Percentiles rank a stretch among this genome's conserved stretches.
Conservation (phyloP, 1,140 invertebrate genomes). For the Drosophila funebris region DNA sequence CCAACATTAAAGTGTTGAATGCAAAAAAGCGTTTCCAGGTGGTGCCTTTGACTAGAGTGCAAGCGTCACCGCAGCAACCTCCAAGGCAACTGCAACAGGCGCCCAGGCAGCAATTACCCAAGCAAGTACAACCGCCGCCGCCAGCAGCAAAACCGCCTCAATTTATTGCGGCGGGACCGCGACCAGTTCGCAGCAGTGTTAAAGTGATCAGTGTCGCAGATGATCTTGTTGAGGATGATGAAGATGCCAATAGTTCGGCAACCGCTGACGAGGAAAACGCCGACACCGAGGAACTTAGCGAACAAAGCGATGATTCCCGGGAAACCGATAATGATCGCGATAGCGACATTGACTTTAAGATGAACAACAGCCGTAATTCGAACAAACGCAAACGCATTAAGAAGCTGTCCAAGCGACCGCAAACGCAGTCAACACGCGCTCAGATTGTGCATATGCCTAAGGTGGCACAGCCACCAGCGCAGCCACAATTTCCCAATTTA, state of each 20-base stretch:
- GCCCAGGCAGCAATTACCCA: slow-evolving; percentile 11
- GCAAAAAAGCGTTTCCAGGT: slow-evolving; percentile 52
- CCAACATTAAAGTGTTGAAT: slow-evolving; percentile 54
- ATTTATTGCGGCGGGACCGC: slow-evolving; percentile 11
- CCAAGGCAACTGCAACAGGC: slow-evolving; percentile 13
- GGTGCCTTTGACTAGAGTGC: slow-evolving; percentile 25
- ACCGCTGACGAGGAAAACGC: slow-evolving; percentile 69
- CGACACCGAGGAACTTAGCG: slow-evolving; percentile 81
- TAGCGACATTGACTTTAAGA: slow-evolving; percentile 79
- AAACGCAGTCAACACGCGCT: neutral
- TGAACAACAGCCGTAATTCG: slow-evolving; percentile 59
- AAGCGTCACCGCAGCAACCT: slow-evolving; percentile 20
- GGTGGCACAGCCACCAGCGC: neutral
- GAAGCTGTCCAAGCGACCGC: slow-evolving; percentile 27
- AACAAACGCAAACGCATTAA: slow-evolving; percentile 62
- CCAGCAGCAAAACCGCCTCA: slow-evolving; percentile 27
- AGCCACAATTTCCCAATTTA: slow-evolving; percentile 28
- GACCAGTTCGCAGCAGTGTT: slow-evolving; percentile 24
- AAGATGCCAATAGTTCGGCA: slow-evolving; percentile 57
- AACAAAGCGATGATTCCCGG: slow-evolving; percentile 61
- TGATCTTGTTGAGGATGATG: slow-evolving; percentile 65
- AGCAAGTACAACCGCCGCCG: neutral
- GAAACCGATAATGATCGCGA: slow-evolving; percentile 81
- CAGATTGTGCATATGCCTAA: slow-evolving; percentile 7
- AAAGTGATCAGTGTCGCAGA: slow-evolving; percentile 56